Conservation (phyloP, 2,888 invertebrate species). For the Antheraea yamamai region DNA sequence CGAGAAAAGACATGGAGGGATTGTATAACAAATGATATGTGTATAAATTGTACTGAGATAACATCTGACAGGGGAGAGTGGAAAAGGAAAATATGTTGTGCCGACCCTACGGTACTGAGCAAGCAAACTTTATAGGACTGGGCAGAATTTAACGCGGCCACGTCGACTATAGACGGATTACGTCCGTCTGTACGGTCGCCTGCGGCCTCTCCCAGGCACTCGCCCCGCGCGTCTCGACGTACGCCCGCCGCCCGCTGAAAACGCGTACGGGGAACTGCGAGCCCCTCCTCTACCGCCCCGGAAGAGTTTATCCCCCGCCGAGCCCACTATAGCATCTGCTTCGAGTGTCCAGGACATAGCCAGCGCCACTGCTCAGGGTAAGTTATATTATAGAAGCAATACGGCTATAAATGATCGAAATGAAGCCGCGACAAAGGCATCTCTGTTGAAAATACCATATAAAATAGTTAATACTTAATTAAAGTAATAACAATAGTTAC, state of each 20-base stretch:
- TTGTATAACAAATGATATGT: too few species aligned
- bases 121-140: conserved; percentile 71
- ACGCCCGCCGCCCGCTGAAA: conserved; percentile 55
- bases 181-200: conserved; percentile 78
- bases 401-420: too few species aligned
- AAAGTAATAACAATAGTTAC: too few species aligned
- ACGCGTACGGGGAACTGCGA: conserved; percentile 70
- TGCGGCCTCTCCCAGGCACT: conserved; percentile 81
- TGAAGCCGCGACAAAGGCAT: too few species aligned
- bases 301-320: conserved; percentile 79
- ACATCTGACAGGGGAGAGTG: too few species aligned
- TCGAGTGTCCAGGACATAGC: conserved; percentile 73
- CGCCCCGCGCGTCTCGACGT: conserved; percentile 59
- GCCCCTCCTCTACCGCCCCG: conserved; percentile 82
- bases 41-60: too few species aligned
- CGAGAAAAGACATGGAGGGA: too few species aligned
- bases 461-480: too few species aligned
- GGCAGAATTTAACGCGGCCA: conserved; percentile 84
- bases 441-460: too few species aligned
- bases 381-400: too few species aligned
- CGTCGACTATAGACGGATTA: conserved; percentile 83
- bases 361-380: conserved; percentile 55
- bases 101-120: too few species aligned
- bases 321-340: conserved; percentile 58
- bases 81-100: too few species aligned